Conservation (phyloP, 2,797 vertebrate species). For the Gadopsis marmoratus region DNA sequence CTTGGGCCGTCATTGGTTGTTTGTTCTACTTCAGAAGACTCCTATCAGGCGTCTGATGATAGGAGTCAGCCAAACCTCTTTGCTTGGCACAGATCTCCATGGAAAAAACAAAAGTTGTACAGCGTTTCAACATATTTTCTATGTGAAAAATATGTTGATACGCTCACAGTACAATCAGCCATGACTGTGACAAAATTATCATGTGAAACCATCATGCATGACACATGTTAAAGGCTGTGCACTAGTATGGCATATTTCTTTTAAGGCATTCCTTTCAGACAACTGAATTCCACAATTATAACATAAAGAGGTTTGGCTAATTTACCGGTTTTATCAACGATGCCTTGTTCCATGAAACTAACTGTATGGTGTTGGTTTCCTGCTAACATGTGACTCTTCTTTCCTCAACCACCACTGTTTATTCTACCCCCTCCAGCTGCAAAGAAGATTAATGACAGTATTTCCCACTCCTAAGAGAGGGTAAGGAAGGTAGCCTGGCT, state of each 20-base stretch:
- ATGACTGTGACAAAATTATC: conserved; percentile 22
- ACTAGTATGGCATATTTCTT: conserved; percentile 35
- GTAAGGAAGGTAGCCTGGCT: conserved; percentile 84
- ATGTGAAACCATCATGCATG: conserved; percentile 62
- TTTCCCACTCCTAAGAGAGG: conserved; percentile 83
- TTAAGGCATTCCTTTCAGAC: conserved; percentile 18
- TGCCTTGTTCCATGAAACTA: conserved; percentile 75
- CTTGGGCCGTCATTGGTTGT: conserved; percentile 68
- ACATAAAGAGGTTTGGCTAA: conserved; percentile 80
- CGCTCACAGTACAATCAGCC: conserved; percentile 24
- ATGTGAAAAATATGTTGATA: conserved; percentile 53
- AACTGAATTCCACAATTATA: conserved; percentile 23
- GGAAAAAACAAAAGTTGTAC: conserved; percentile 18
- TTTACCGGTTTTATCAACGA: conserved; percentile 41
- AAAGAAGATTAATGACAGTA: conserved; percentile 87
- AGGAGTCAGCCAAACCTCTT: conserved; percentile 82
- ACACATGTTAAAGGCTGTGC: conserved; percentile 42
- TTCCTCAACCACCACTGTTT: conserved; percentile 78
- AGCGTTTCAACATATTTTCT: conserved; percentile 54
- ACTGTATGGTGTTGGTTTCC: conserved; percentile 80
- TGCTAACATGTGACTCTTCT: conserved; percentile 81
- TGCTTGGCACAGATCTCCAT: conserved; percentile 46
- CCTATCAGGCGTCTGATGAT: conserved; percentile 68
- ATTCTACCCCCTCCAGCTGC: conserved; percentile 82
- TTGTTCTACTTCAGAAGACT: conserved; percentile 57